A percentile compares a stretch with the other conserved stretches of the same genome.
Conservation (phyloP, 2,888 invertebrate genomes). For the Schizotus pectinicornis region DNA sequence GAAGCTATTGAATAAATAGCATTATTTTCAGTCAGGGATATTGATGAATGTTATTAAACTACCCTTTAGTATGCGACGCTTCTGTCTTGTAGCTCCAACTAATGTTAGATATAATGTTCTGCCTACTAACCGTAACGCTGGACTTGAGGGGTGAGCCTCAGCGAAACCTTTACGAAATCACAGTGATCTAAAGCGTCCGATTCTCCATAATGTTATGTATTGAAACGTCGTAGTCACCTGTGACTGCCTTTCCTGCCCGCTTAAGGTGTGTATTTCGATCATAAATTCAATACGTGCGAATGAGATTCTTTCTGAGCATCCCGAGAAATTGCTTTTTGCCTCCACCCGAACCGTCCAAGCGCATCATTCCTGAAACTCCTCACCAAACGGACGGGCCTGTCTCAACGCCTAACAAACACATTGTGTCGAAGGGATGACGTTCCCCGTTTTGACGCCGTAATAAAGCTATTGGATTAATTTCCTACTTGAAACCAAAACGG, state of each 20-base stretch:
- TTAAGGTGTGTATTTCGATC: constrained; percentile 3
- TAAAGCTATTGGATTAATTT: background rate
- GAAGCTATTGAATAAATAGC: no score
- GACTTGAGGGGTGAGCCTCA: background rate
- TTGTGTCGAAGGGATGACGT: background rate
- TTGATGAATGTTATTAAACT: no score
- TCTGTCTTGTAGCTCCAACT: no score
- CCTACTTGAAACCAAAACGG: no score
- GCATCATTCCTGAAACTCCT: background rate
- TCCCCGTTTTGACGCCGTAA: background rate
- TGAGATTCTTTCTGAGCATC: background rate
- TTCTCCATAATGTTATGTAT: background rate
- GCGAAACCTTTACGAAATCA: background rate
- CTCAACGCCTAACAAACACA: constrained; percentile 4
- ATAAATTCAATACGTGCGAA: constrained; percentile 8
- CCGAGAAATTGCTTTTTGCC: constrained; percentile 1
- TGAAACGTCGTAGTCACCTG: constrained; percentile 3
- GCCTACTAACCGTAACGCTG: no score
- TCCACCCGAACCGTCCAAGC: background rate
- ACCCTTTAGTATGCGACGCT: no score
- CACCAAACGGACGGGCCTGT: background rate
- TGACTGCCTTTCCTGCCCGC: background rate
- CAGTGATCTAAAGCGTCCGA: background rate
- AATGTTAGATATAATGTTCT: no score
- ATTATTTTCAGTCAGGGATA: no score